phyloP scores from a whole-genome alignment of 2,888 invertebrate species.

The Agonopterix subpropinquella region DNA sequence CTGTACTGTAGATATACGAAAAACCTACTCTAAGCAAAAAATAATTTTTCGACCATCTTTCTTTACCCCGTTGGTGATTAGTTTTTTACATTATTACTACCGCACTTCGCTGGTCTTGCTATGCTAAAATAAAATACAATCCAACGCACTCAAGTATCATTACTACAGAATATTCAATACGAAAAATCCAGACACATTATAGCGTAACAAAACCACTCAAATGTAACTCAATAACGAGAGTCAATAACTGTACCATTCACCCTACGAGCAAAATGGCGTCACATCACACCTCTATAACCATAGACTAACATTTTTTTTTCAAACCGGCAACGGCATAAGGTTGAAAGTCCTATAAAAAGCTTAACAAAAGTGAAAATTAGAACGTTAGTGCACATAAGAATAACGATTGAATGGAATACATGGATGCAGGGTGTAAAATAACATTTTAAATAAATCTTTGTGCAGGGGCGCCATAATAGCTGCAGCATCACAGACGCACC shows the following conservation, averaged over 20 bases:
- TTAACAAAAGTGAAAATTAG: constrained; percentile 32
- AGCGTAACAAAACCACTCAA: constrained; percentile 44
- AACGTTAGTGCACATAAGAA: constrained; percentile 49
- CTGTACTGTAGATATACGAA: no score
- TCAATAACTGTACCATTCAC: constrained; percentile 49
- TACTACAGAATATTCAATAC: neutral
- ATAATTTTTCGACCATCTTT: no score
- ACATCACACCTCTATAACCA: constrained; percentile 14
- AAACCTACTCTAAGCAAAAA: no score
- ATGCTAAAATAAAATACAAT: no score
- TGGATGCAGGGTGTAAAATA: constrained; percentile 68
- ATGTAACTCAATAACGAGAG: constrained; percentile 56
- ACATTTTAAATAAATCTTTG: constrained; percentile 75
- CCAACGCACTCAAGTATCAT: neutral
- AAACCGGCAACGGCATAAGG: constrained; percentile 20
- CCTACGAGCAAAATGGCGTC: constrained; percentile 60
- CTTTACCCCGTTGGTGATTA: no score
- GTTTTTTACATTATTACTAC: no score
- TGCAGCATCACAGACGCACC: constrained; percentile 60
- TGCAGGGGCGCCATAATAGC: constrained; percentile 66
- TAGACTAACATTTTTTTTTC: constrained; percentile 2
- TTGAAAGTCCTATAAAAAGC: constrained; percentile 33
- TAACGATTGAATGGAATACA: constrained; percentile 50
- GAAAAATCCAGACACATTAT: constrained; percentile 14
- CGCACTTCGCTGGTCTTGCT: no score